Percentiles rank a stretch among this genome's conserved stretches.
phyloP scores from a whole-genome alignment of 2,797 vertebrate genomes.

The Sebastes hubbsi region DNA sequence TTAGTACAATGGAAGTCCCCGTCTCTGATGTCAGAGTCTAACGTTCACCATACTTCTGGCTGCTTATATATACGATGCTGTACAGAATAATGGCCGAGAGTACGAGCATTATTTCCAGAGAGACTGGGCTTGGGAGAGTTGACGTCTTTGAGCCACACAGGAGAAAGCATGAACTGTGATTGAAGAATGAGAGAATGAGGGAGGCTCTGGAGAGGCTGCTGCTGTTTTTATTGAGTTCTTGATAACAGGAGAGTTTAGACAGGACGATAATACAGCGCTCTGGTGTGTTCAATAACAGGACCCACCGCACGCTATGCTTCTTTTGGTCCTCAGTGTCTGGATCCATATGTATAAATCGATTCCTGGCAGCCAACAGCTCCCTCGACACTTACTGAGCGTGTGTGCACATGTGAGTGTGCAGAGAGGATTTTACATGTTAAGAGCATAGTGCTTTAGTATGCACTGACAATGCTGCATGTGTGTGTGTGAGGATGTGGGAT shows the following conservation, averaged over 20 bases:
- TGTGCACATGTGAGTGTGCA: not conserved
- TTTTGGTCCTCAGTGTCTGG: constrained; percentile 15
- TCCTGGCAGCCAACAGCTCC: constrained; percentile 24
- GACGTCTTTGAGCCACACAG: not conserved
- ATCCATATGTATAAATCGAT: constrained; percentile 47
- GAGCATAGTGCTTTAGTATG: constrained; percentile 8
- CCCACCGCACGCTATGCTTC: not conserved
- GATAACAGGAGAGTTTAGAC: not conserved
- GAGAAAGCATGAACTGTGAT: not conserved
- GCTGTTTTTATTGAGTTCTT: not conserved
- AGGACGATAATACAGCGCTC: constrained; percentile 2
- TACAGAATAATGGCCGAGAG: not conserved
- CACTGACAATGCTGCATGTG: not conserved
- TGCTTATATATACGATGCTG: not conserved
- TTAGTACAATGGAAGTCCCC: not conserved
- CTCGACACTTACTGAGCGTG: not conserved
- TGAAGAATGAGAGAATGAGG: not conserved
- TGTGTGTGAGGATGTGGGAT: constrained; percentile 13
- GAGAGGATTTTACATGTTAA: constrained; percentile 2
- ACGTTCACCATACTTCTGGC: not conserved
- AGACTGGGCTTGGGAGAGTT: not conserved
- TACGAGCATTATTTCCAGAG: not conserved
- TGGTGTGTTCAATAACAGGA: constrained; percentile 3
- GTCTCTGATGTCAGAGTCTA: not conserved
- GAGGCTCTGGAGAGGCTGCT: not conserved